Evolutionary conservation across 2,888 invertebrate genomes (phyloP).

Genomic region (Mycalesis mineus): DNA sequence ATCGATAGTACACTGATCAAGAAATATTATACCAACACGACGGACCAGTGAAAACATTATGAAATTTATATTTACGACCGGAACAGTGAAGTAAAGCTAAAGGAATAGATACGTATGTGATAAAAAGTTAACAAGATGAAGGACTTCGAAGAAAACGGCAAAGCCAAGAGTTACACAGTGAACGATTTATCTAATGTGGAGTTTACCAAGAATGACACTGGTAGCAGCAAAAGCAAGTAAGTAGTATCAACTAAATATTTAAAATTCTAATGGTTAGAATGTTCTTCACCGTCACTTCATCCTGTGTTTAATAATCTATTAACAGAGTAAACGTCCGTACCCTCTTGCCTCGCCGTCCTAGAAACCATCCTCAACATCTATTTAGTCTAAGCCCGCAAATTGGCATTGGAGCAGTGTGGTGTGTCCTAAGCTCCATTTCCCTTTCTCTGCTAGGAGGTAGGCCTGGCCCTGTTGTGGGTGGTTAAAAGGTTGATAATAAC

Average conservation of each 20-base stretch:
- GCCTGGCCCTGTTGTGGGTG: too few species aligned
- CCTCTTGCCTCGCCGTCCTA: too few species aligned
- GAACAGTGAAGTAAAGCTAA: background rate
- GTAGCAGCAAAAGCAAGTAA: constrained; percentile 31
- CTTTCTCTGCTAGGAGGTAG: too few species aligned
- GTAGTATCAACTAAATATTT: background rate
- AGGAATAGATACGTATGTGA: background rate
- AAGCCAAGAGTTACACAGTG: constrained; percentile 29
- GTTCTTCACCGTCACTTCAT: too few species aligned
- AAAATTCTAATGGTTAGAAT: too few species aligned
- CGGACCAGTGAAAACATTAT: constrained; percentile 1
- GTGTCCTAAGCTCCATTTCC: too few species aligned
- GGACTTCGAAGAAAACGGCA: constrained; percentile 20
- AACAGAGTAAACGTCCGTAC: too few species aligned
- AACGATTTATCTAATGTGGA: constrained; percentile 32
- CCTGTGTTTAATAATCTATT: too few species aligned
- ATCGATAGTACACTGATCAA: constrained; percentile 15
- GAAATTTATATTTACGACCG: background rate
- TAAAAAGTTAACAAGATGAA: constrained; percentile 1
- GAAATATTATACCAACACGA: background rate
- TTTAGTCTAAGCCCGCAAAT: too few species aligned
- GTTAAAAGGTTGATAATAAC: too few species aligned
- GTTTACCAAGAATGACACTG: constrained; percentile 27
- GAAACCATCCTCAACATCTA: too few species aligned
- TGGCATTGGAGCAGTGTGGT: too few species aligned